Percentiles rank a stretch among this genome's conserved stretches.
phyloP scores from a whole-genome alignment of 2,797 vertebrate species.

The Erpetoichthys calabaricus region DNA sequence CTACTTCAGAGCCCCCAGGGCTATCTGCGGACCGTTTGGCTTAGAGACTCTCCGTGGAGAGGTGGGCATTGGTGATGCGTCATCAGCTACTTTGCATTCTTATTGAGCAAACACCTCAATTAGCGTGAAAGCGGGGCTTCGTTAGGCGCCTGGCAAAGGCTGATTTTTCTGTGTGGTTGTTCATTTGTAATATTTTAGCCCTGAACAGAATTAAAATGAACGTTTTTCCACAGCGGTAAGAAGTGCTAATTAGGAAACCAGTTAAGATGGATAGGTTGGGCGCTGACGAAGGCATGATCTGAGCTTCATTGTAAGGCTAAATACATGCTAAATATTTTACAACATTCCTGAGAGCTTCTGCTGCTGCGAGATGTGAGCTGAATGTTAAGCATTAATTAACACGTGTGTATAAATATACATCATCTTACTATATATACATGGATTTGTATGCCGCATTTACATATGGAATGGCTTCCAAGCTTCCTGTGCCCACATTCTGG shows the following conservation, averaged over 20 bases:
- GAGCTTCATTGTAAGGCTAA: conserved; percentile 4
- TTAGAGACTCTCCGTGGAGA: too few species aligned
- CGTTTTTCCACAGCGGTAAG: background rate
- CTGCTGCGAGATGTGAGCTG: conserved; percentile 1
- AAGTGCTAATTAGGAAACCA: background rate
- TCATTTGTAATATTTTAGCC: too few species aligned
- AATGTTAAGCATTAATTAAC: conserved; percentile 1
- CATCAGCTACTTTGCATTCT: too few species aligned
- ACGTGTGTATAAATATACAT: background rate
- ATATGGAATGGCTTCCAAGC: background rate
- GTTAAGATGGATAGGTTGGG: background rate
- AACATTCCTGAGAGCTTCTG: background rate
- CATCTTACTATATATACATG: background rate
- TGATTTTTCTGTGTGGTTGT: too few species aligned
- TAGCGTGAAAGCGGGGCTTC: too few species aligned
- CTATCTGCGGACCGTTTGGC: too few species aligned
- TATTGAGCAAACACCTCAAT: too few species aligned
- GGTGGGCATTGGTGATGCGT: too few species aligned
- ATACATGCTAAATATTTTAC: conserved; percentile 4
- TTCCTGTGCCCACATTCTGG: background rate
- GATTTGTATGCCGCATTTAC: background rate
- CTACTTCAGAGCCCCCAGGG: too few species aligned
- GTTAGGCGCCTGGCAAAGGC: too few species aligned
- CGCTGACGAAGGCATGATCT: background rate
- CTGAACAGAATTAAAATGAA: too few species aligned